Percentiles rank a stretch among this genome's conserved stretches.
Evolutionary conservation across 2,888 invertebrate genomes (phyloP).

Genomic region (Stomorhina lunata): DNA sequence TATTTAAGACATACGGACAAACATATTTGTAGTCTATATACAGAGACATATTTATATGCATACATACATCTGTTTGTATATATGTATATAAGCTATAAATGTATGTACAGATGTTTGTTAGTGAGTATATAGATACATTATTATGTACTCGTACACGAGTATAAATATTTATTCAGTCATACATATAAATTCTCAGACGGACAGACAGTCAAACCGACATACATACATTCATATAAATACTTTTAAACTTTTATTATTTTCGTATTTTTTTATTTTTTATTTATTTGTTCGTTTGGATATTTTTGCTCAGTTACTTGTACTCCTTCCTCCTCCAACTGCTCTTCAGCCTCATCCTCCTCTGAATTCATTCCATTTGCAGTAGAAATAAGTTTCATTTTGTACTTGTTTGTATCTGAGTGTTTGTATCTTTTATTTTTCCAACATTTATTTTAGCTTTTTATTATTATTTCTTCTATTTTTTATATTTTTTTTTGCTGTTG

Average conservation of each 20-base stretch:
- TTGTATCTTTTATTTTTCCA: slow-evolving; percentile 45
- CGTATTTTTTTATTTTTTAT: neutral
- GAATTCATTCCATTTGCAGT: too few species aligned
- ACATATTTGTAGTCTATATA: too few species aligned
- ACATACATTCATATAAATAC: slow-evolving; percentile 17
- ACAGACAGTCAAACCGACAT: neutral
- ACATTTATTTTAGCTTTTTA: slow-evolving; percentile 43
- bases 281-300: slow-evolving; percentile 5
- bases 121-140: neutral
- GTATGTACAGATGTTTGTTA: neutral
- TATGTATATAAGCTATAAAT: neutral
- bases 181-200: neutral
- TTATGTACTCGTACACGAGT: slow-evolving; percentile 7
- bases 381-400: neutral
- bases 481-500: slow-evolving; percentile 28
- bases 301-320: slow-evolving; percentile 33
- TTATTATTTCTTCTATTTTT: slow-evolving; percentile 34
- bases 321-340: too few species aligned
- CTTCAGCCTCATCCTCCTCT: too few species aligned
- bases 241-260: slow-evolving; percentile 45
- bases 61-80: neutral
- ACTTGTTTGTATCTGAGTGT: neutral
- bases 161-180: slow-evolving; percentile 21
- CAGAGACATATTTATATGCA: slow-evolving; percentile 29
- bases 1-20: neutral